Percentiles rank a stretch among this genome's conserved stretches.
Evolutionary conservation across 2,888 invertebrate species (phyloP).

Genomic region (Stenchaetothrips biformis): DNA sequence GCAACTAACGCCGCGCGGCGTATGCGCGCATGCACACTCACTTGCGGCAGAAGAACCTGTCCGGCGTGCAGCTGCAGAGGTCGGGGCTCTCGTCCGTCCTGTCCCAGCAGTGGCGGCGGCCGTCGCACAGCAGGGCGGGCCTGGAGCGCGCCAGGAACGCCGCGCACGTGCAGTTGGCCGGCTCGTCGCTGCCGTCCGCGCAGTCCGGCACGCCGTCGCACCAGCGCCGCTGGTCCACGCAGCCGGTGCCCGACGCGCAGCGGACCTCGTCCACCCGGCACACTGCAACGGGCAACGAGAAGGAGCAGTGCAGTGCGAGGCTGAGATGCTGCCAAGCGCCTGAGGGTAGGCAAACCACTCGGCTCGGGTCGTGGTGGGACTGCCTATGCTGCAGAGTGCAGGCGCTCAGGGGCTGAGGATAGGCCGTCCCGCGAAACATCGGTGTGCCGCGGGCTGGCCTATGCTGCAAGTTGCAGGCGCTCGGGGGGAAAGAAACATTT

Average conservation of each 20-base stretch:
- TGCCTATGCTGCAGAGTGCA: neutral
- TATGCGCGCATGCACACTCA: conserved; percentile 41
- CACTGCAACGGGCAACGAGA: conserved; percentile 46
- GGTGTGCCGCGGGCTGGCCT: neutral
- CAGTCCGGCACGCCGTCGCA: conserved; percentile 66
- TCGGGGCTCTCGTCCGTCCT: conserved; percentile 68
- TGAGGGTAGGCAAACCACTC: no score
- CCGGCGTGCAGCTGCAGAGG: conserved; percentile 57
- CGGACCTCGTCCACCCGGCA: conserved; percentile 61
- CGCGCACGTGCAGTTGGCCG: conserved; percentile 55
- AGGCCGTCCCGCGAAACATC: neutral
- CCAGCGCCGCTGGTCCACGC: conserved; percentile 63
- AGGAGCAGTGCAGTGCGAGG: no score
- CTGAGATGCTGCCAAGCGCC: no score
- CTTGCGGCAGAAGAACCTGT: conserved; percentile 52
- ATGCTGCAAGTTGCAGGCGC: neutral
- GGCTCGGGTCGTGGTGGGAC: no score
- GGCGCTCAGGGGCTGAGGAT: neutral
- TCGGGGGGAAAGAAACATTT: no score
- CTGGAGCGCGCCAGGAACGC: conserved; percentile 61
- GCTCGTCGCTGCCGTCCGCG: conserved; percentile 68
- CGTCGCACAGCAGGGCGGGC: conserved; percentile 69
- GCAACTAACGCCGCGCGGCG: neutral
- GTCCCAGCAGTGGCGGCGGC: conserved; percentile 68
- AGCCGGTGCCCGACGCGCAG: conserved; percentile 52